Percentiles rank a stretch among this genome's conserved stretches.
These are phyloP conservation scores for Pristionchus entomophagus DNA, from an alignment of 2,888 invertebrate genomes.

Conservation along the genomic window DNA sequence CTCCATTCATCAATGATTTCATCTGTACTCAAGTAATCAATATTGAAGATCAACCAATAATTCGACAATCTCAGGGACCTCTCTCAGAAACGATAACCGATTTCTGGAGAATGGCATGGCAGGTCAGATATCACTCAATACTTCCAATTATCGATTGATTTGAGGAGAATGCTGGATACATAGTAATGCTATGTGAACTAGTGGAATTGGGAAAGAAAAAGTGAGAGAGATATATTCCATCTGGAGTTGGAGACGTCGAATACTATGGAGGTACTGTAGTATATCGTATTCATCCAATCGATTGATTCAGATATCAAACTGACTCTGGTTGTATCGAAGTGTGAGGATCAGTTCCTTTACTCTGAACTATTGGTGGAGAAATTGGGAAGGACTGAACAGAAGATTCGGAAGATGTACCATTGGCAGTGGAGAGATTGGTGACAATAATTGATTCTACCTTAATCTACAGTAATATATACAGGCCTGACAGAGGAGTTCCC, in stretches of 20 bases:
- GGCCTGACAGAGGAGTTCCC: constrained; percentile 37
- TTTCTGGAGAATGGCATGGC: constrained; percentile 65
- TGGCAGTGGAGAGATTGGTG: constrained; percentile 31
- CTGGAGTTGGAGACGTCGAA: constrained; percentile 17
- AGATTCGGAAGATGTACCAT: constrained; percentile 28
- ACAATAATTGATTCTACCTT: neutral
- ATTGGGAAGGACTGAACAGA: neutral
- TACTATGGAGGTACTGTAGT: constrained; percentile 3
- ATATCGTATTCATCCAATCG: neutral
- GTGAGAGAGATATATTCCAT: constrained; percentile 18
- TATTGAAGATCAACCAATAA: neutral
- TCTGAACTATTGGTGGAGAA: constrained; percentile 16
- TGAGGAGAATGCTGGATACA: constrained; percentile 52
- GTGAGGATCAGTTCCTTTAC: constrained; percentile 8
- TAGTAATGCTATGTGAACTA: constrained; percentile 58
- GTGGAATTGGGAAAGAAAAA: constrained; percentile 55
- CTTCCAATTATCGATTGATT: neutral
- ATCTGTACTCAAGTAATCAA: constrained; percentile 15
- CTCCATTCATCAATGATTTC: constrained; percentile 33
- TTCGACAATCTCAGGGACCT: constrained; percentile 54
- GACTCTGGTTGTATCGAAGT: constrained; percentile 6
- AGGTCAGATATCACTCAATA: neutral
- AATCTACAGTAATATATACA: neutral
- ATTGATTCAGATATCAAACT: constrained; percentile 12
- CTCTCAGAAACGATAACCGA: constrained; percentile 57